Conservation (phyloP, 2,797 vertebrate species). For the Xenentodon cancila region DNA sequence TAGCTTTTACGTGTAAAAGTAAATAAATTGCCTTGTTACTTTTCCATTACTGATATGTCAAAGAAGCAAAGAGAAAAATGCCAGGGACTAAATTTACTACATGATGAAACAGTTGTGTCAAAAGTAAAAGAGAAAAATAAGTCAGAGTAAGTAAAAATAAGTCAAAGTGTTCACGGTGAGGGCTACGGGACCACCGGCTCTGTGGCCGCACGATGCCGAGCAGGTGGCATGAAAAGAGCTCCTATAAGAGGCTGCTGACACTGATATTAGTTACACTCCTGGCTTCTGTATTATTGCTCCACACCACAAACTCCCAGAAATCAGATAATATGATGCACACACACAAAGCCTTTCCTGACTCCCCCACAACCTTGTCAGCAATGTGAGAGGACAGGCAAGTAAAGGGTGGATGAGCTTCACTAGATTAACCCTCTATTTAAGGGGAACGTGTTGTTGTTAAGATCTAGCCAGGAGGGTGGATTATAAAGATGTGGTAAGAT, state of each 20-base stretch:
- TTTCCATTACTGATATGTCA: too few relatives aligned
- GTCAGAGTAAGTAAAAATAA: too few relatives aligned
- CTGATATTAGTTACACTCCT: constrained; percentile 42
- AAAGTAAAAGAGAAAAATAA: too few relatives aligned
- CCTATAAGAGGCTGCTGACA: constrained; percentile 32
- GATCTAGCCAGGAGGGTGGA: constrained; percentile 38
- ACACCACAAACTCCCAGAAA: constrained; percentile 35
- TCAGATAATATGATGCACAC: constrained; percentile 45
- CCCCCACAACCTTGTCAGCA: constrained; percentile 44
- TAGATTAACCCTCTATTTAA: constrained; percentile 69
- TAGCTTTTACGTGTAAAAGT: too few relatives aligned
- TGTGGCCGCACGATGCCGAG: constrained; percentile 32
- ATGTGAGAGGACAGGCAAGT: constrained; percentile 49
- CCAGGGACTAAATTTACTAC: too few relatives aligned
- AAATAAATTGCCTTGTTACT: too few relatives aligned
- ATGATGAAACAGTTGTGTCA: too few relatives aligned
- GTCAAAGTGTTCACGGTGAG: neutral
- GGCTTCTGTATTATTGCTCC: constrained; percentile 52
- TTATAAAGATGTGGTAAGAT: constrained; percentile 62
- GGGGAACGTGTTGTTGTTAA: constrained; percentile 62
- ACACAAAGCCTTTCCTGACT: constrained; percentile 37
- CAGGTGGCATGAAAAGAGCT: constrained; percentile 42
- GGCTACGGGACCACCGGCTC: constrained; percentile 27
- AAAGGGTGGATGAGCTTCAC: constrained; percentile 50
- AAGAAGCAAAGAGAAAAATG: too few relatives aligned